Evolutionary conservation across 1,140 invertebrate species (phyloP).

Genomic region (Dreissena rostriformis): DNA sequence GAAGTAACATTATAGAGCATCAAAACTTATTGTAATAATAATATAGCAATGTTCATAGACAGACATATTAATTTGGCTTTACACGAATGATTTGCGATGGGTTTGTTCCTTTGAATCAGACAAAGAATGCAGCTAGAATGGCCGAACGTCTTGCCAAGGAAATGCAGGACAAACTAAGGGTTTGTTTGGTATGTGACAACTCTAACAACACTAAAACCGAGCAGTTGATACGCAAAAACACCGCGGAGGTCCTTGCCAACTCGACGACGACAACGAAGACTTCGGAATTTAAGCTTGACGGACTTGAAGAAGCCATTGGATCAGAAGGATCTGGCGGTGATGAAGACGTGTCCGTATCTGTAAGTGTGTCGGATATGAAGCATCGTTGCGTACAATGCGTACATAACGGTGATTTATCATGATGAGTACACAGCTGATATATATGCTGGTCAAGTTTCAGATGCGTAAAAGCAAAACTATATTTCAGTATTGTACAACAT

Average conservation of each 20-base stretch:
- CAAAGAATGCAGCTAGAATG: background rate
- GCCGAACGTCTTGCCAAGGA: background rate
- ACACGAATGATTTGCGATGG: no score
- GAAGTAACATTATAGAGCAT: no score
- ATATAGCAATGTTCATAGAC: no score
- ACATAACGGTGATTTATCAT: no score
- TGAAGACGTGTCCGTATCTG: constrained; percentile 14
- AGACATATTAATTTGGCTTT: no score
- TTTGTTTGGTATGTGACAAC: constrained; percentile 18
- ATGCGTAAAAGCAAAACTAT: no score
- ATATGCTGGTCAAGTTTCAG: no score
- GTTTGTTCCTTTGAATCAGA: background rate
- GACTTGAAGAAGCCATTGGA: background rate
- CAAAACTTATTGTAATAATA: no score
- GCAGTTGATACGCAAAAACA: background rate
- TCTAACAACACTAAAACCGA: background rate
- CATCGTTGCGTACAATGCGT: no score
- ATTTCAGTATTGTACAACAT: no score
- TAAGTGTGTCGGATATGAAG: constrained; percentile 22
- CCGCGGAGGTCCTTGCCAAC: background rate
- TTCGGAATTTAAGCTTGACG: constrained; percentile 13
- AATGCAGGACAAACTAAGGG: constrained; percentile 9
- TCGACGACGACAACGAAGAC: background rate
- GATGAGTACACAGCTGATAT: no score
- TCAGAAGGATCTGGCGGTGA: background rate